Conservation (phyloP, 2,113 vertebrate species). For the Eretmochelys imbricata region DNA sequence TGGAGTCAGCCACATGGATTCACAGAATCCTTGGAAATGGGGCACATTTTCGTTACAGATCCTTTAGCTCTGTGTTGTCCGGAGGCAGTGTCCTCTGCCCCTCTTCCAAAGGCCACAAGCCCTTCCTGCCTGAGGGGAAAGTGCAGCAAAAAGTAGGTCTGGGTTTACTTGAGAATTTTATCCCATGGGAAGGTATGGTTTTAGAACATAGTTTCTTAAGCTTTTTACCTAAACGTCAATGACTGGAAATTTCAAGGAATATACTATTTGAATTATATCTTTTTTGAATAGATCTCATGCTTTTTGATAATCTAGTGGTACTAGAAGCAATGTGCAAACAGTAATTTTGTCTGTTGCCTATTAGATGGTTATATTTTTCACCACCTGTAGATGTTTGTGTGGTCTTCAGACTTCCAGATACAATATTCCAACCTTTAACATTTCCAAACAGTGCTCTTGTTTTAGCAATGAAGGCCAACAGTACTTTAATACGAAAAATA, state of each 20-base stretch:
- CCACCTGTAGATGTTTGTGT: neutral
- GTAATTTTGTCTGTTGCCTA: neutral
- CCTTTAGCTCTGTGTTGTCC: rapidly evolving
- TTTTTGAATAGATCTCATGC: neutral
- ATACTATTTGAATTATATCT: neutral
- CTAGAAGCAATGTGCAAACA: neutral
- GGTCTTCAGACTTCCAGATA: neutral
- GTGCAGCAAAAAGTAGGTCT: neutral
- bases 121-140: neutral
- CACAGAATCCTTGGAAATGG: neutral
- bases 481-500: neutral
- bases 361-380: neutral
- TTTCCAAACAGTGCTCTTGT: neutral
- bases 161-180: neutral
- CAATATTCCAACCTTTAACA: neutral
- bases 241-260: neutral
- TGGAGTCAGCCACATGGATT: rapidly evolving
- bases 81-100: neutral
- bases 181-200: neutral
- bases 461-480: neutral
- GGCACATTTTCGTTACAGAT: neutral
- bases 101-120: neutral
- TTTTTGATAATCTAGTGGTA: neutral
- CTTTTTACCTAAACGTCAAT: neutral
- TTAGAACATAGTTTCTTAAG: neutral